A percentile compares a stretch with the other conserved stretches of the same genome.
Conservation (phyloP, 37 sponge, comb jelly and placozoan species). For the Oscarella lobularis region DNA sequence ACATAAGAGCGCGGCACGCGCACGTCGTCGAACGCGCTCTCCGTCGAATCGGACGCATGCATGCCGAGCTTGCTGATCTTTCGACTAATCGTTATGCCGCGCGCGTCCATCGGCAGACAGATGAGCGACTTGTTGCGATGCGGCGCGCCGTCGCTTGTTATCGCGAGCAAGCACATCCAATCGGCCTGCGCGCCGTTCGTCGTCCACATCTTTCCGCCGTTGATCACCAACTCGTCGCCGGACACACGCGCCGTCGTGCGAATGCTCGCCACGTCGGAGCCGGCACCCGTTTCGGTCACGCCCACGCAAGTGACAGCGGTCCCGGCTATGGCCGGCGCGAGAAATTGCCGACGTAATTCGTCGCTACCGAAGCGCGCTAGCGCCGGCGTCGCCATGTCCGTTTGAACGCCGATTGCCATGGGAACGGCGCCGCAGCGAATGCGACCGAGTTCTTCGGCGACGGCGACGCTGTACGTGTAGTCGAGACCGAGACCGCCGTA, state of each 20-base stretch:
- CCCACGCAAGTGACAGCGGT: conserved; percentile 81
- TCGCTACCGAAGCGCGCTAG: conserved; percentile 71
- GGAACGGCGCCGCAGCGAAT: conserved; percentile 58
- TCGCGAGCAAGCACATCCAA: conserved; percentile 96
- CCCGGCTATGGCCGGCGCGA: conserved; percentile 65
- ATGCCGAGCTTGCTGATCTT: conserved; percentile 50
- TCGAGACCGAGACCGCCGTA: conserved; percentile 87
- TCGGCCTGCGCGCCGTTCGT: conserved; percentile 83
- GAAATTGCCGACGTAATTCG: conserved; percentile 62
- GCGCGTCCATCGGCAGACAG: conserved; percentile 80
- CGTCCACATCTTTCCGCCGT: conserved; percentile 98
- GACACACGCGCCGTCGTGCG: conserved; percentile 68
- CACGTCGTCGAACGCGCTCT: conserved; percentile 82
- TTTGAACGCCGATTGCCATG: conserved; percentile 95
- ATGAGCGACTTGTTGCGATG: conserved; percentile 87
- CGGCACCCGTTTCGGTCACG: conserved; percentile 82
- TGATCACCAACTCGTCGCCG: conserved; percentile 81
- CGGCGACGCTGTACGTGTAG: conserved; percentile 64
- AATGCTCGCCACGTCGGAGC: conserved; percentile 85
- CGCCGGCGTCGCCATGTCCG: conserved; percentile 85
- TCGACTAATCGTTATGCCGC: conserved; percentile 35
- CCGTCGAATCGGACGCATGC: conserved; percentile 70
- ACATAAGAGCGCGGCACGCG: conserved; percentile 61
- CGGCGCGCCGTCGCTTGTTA: conserved; percentile 49
- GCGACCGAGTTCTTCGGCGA: conserved; percentile 74